Conservation (phyloP, 2,113 vertebrate species). For the Cinclus cinclus region DNA sequence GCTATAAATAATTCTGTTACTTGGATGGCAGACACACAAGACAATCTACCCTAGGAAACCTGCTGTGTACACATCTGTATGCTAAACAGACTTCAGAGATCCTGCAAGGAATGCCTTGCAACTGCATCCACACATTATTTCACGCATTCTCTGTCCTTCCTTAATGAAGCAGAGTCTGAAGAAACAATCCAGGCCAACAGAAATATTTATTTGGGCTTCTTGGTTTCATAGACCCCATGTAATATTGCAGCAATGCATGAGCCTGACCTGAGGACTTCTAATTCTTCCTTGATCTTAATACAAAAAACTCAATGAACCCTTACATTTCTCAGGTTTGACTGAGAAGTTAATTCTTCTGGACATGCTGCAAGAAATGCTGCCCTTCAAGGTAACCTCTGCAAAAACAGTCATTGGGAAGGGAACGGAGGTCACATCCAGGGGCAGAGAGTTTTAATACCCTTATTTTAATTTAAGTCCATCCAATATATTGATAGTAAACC, state of each 20-base stretch:
- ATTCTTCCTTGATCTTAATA: neutral
- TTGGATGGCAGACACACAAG: neutral
- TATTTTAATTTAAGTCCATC: neutral
- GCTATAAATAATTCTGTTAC: neutral
- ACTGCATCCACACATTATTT: neutral
- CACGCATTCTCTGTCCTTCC: neutral
- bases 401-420: neutral
- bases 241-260: neutral
- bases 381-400: neutral
- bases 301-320: neutral
- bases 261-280: neutral
- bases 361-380: neutral
- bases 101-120: neutral
- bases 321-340: neutral
- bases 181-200: neutral
- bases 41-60: neutral
- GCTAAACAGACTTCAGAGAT: neutral
- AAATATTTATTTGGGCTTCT: neutral
- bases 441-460: neutral
- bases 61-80: neutral
- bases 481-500: neutral
- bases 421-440: neutral
- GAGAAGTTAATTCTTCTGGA: neutral
- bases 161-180: neutral
- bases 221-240: neutral